Evolutionary conservation across 2,113 vertebrate genomes (phyloP).

Genomic region (Alosa alosa): DNA sequence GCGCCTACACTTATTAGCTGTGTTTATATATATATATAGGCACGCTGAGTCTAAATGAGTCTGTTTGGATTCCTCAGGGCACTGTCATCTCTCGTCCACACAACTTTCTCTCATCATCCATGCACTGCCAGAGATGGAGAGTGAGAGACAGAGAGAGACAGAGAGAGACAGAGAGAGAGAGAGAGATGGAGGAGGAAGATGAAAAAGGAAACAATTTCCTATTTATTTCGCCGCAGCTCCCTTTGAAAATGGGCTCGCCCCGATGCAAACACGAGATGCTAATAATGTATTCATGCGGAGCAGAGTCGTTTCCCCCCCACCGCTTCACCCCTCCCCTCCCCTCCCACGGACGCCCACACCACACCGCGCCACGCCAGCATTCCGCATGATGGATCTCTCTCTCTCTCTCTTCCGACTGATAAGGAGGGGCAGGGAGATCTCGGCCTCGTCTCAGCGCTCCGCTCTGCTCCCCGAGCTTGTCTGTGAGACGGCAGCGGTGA

Average conservation of each 20-base stretch:
- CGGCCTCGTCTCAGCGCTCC: not conserved
- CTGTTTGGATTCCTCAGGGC: conserved; percentile 31
- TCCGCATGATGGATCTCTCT: not conserved
- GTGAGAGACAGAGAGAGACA: not conserved
- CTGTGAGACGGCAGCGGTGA: not conserved
- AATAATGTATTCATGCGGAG: conserved; percentile 34
- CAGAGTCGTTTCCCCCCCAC: not conserved
- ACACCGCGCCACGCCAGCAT: not conserved
- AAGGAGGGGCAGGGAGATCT: conserved; percentile 11
- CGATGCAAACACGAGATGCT: conserved; percentile 31
- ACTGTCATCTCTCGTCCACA: conserved; percentile 22
- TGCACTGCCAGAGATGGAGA: not conserved
- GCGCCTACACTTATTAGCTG: conserved; percentile 7
- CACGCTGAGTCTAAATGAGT: not conserved
- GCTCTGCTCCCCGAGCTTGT: not conserved
- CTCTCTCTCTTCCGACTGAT: not conserved
- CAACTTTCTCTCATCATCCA: conserved; percentile 15
- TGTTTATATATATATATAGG: conserved; percentile 30
- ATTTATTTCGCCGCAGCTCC: conserved; percentile 15
- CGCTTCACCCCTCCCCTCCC: not conserved
- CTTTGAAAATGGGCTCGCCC: conserved; percentile 21
- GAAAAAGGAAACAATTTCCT: not conserved
- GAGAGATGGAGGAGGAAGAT: not conserved
- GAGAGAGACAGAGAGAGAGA: not conserved
- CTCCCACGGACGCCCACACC: conserved; percentile 15